These are phyloP conservation scores for Steinernema scapterisci DNA, from an alignment of 2,888 invertebrate species.

Conservation along the genomic window DNA sequence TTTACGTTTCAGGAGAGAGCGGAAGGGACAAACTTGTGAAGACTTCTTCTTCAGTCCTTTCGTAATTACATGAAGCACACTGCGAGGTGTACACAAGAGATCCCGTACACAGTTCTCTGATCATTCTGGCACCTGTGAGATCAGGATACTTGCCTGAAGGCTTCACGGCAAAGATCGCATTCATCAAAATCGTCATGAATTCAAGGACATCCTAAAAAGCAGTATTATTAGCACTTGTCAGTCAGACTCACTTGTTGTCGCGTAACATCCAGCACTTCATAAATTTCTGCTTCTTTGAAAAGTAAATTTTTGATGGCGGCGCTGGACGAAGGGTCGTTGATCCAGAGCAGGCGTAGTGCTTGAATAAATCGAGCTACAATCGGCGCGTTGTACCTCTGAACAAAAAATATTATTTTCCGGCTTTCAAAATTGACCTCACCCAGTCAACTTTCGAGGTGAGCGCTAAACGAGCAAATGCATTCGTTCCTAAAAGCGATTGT, in stretches of 20 bases:
- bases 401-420: not conserved
- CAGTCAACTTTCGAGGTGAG: not conserved
- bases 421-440: not conserved
- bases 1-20: not conserved
- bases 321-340: not conserved
- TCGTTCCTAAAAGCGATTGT: not conserved
- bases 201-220: constrained; percentile 10
- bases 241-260: not conserved
- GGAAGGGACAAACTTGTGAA: not conserved
- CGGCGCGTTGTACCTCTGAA: not conserved
- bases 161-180: not conserved
- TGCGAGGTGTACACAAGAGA: not conserved
- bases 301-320: not conserved
- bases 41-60: not conserved
- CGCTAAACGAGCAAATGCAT: not conserved
- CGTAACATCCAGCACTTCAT: not conserved
- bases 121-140: no score
- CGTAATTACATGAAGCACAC: not conserved
- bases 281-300: not conserved
- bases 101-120: constrained; percentile 1
- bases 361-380: not conserved
- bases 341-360: not conserved
- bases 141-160: no score
- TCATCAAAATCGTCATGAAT: not conserved
- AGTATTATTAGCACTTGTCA: not conserved